Evolutionary conservation across 2,888 invertebrate genomes (phyloP).

Genomic region (Tanytarsus gracilentus): DNA sequence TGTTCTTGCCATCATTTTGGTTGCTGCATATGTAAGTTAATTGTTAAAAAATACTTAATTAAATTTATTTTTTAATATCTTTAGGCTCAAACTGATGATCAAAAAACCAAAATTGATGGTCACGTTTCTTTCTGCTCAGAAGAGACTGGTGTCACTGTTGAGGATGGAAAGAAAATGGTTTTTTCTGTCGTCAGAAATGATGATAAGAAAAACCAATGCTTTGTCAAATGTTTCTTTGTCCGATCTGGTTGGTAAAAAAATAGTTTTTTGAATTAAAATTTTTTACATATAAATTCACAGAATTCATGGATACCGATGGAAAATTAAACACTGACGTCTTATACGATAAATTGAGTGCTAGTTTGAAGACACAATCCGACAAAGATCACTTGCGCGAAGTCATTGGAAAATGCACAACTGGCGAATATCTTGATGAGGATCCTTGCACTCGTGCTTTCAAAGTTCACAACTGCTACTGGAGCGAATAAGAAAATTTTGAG

Average conservation of each 20-base stretch:
- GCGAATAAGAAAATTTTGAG: no score
- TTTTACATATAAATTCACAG: slow-evolving; percentile 22
- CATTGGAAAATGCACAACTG: not conserved
- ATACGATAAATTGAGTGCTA: slow-evolving; percentile 24
- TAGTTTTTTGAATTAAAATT: not conserved
- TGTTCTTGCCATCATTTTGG: no score
- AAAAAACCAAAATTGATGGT: slow-evolving; percentile 34
- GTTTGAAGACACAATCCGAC: not conserved
- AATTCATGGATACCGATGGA: slow-evolving; percentile 34
- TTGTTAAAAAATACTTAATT: no score
- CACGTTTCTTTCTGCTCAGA: slow-evolving; percentile 33
- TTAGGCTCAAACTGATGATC: slow-evolving; percentile 34
- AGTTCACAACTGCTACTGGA: slow-evolving; percentile 12
- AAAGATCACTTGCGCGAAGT: not conserved
- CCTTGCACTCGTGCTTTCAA: not conserved
- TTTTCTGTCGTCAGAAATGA: not conserved
- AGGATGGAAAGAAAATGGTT: not conserved
- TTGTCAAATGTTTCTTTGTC: slow-evolving; percentile 39
- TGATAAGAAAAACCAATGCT: slow-evolving; percentile 34
- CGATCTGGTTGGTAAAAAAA: slow-evolving; percentile 30
- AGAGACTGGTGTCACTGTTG: not conserved
- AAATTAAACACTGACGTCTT: slow-evolving; percentile 33
- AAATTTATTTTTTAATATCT: no score
- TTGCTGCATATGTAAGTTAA: no score
- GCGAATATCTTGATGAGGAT: not conserved